Percentiles rank a stretch among this genome's conserved stretches.
These are phyloP conservation scores for Gopherus evgoodei DNA, from an alignment of 2,113 vertebrate species.

Conservation along the genomic window DNA sequence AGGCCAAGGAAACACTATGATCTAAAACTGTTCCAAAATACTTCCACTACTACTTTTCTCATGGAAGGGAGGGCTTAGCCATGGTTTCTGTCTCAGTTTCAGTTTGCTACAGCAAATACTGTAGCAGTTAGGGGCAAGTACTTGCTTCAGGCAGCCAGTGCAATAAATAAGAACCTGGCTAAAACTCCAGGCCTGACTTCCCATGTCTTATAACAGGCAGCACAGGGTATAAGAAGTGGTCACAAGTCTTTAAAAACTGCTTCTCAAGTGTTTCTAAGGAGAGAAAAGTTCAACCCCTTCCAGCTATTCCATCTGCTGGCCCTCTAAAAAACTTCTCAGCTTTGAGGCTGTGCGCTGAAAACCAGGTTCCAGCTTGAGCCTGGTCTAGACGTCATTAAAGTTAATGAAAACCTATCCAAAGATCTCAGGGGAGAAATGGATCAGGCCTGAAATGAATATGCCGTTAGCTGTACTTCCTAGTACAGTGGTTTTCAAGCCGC, in stretches of 20 bases:
- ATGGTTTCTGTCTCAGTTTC: neutral
- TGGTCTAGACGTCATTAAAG: neutral
- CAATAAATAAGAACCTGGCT: constrained; percentile 8
- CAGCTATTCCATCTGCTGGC: neutral
- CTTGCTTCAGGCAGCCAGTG: constrained; percentile 40
- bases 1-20: neutral
- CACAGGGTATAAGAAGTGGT: constrained; percentile 6
- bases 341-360: neutral
- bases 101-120: neutral
- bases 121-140: neutral
- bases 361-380: constrained; percentile 41
- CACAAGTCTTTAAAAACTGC: neutral
- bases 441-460: neutral
- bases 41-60: neutral
- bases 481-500: too few relatives aligned
- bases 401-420: constrained; percentile 20
- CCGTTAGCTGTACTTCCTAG: neutral
- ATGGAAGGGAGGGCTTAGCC: neutral
- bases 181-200: constrained; percentile 19
- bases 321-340: neutral
- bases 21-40: neutral
- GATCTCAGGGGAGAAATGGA: neutral
- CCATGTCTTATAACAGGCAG: constrained; percentile 1
- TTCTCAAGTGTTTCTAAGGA: neutral
- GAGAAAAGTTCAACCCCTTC: neutral